Percentiles rank a stretch among this genome's conserved stretches.
Conservation (phyloP, 2,113 vertebrate genomes). For the Elephas maximus region DNA sequence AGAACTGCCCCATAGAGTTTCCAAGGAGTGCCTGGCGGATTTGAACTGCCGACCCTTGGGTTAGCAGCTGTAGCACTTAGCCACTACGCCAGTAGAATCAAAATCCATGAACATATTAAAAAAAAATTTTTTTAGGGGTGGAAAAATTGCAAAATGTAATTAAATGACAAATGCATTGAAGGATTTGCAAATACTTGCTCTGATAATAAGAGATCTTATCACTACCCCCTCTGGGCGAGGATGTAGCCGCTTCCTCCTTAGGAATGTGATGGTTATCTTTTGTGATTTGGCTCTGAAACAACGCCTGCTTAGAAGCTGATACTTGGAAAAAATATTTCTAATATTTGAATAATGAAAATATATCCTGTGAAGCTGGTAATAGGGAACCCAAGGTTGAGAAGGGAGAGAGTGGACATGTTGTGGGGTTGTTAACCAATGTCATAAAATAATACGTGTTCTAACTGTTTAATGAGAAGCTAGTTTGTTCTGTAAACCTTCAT, state of each 20-base stretch:
- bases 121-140: background rate
- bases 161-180: background rate
- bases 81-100: background rate
- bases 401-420: no score
- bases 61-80: no score
- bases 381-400: no score
- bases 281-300: background rate
- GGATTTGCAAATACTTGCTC: background rate
- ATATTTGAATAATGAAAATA: background rate
- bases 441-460: no score
- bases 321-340: constrained; percentile 23
- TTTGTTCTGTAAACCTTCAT: no score
- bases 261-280: background rate
- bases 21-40: no score
- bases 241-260: background rate
- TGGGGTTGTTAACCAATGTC: no score
- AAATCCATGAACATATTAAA: background rate
- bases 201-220: background rate
- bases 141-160: background rate
- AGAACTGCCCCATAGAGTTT: no score
- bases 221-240: background rate
- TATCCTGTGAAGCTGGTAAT: background rate
- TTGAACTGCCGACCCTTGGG: no score
- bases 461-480: no score
- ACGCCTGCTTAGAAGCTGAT: background rate